Conservation (phyloP, 2,888 invertebrate species). For the Dicyrtomina minuta region DNA sequence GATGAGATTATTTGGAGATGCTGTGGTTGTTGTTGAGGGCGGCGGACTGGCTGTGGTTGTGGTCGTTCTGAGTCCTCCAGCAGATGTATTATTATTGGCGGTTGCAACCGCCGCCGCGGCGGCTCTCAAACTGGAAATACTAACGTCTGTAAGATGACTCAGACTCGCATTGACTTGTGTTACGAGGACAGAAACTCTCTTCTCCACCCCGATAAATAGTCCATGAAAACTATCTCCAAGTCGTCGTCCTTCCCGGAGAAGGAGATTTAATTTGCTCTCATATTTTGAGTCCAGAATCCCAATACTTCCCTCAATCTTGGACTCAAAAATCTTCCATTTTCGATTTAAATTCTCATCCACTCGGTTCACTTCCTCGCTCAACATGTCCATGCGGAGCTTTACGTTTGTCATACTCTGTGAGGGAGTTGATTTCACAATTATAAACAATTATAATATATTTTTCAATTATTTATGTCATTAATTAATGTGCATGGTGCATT, state of each 20-base stretch:
- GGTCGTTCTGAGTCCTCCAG: background rate
- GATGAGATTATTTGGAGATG: conserved; percentile 31
- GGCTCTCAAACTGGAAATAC: conserved; percentile 5
- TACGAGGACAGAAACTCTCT: conserved; percentile 18
- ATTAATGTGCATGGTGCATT: no score
- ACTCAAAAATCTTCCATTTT: conserved; percentile 51
- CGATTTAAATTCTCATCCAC: conserved; percentile 50
- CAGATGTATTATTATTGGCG: background rate
- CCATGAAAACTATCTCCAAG: conserved; percentile 44
- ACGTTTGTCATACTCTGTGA: conserved; percentile 44
- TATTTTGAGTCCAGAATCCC: conserved; percentile 44
- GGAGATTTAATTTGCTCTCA: conserved; percentile 46
- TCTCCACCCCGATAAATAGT: conserved; percentile 25
- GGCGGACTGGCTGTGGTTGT: background rate
- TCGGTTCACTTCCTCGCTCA: conserved; percentile 46
- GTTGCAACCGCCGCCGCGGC: background rate
- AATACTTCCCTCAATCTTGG: conserved; percentile 45
- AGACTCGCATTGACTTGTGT: conserved; percentile 22
- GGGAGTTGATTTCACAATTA: no score
- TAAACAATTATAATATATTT: background rate
- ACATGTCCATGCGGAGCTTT: conserved; percentile 48
- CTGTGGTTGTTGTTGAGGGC: conserved; percentile 9
- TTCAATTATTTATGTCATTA: background rate
- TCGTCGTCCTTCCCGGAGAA: conserved; percentile 50
- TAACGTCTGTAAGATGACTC: conserved; percentile 8